Base-by-base conservation (phyloP, 2,113 vertebrate species). In the Pseudorhombus dupliciocellatus region DNA sequence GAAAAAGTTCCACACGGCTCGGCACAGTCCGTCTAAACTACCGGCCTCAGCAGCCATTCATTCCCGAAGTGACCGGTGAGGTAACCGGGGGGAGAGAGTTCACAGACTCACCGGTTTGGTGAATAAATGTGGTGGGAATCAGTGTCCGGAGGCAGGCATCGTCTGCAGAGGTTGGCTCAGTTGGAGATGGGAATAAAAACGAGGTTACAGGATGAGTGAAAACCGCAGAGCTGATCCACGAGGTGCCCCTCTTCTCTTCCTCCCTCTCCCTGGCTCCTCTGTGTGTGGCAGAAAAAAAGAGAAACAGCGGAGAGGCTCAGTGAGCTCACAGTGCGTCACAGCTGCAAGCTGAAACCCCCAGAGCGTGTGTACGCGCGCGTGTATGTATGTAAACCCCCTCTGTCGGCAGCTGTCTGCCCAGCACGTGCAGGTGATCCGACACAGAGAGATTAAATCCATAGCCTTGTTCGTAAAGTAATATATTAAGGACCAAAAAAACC, bases 241-340 rank as follows among this genome's bases (percentile, higher is more conserved):
- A 87, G 83, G 82, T 68, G 42, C 58, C 75, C 63, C 21, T 46
- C 50, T 30, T 46, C 42, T 16, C 42, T 4, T 6, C 7, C 12
- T 50, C 54, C 22, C 24, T 53, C 30, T 40, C 65, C 16, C 44
- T 9, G 14, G 30, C 40, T 70, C 50, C 53, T 61, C 44, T 50
- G 6, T 34, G 4, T 48, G 56, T 51, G 66, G 62, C 66, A 66
- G 70, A 62, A 61, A 56, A 60, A 71, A 74, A 62, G 63, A 81
- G 66, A 85, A 84, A 84, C 75, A 80, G 73, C 60, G 75, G 81
- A 79, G 59, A 68, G 58, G 68, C 57, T 81, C n/a, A 18, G 79
- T 88, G 84, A 90, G 83, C 79, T 90, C 87, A 87, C 81, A 40
- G 66, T 81, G 87, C 90, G 92, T 92, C 91, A 91, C 80, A 8